These are phyloP conservation scores for Lepidocolaptes lacrymiger DNA, from an alignment of 2,797 vertebrate genomes.

Conservation along the genomic window DNA sequence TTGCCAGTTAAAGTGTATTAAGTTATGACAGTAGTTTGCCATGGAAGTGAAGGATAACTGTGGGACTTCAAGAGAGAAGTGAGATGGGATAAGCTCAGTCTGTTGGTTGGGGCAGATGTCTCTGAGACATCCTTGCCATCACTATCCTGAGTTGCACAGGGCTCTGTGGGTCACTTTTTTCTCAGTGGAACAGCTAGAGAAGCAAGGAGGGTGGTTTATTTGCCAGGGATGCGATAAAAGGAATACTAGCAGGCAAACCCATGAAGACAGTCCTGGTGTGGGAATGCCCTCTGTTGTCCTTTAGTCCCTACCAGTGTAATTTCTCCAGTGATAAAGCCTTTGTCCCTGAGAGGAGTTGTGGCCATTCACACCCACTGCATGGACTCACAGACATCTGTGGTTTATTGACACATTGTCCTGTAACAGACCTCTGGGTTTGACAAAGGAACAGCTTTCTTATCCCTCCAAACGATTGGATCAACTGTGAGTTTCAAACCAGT, in stretches of 20 bases:
- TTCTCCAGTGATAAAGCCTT: not conserved
- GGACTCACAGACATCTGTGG: not conserved
- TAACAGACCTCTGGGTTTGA: not conserved
- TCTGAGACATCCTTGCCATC: not conserved
- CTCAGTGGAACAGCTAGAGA: not conserved
- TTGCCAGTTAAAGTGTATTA: not conserved
- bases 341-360: not conserved
- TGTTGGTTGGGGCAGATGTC: not conserved
- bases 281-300: not conserved
- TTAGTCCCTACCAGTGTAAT: not conserved
- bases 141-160: not conserved
- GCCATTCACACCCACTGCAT: not conserved
- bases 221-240: not conserved
- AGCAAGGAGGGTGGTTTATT: not conserved
- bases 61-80: not conserved
- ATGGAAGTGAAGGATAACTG: not conserved
- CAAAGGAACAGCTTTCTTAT: not conserved
- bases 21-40: not conserved
- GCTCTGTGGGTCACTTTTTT: not conserved
- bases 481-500: slow-evolving; percentile 8
- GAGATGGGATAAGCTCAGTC: not conserved
- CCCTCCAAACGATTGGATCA: slow-evolving; percentile 1
- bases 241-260: not conserved
- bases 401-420: not conserved
- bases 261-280: not conserved